Evolutionary conservation across 2,888 invertebrate species (phyloP).

Genomic region (Lottia scabra): DNA sequence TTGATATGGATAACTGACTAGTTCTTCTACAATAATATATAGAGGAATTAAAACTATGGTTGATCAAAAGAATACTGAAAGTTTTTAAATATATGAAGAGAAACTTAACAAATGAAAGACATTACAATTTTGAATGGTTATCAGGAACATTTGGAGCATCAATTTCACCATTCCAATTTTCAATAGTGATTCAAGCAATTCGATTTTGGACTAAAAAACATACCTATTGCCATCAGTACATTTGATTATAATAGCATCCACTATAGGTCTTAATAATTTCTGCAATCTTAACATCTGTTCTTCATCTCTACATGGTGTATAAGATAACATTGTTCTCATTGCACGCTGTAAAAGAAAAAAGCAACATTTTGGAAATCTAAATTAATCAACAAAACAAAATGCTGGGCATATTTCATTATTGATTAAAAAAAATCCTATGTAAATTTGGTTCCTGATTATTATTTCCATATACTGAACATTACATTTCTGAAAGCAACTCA

Average conservation of each 20-base stretch:
- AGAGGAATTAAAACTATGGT: too few species aligned
- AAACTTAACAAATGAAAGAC: too few species aligned
- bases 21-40: slow-evolving; percentile 59
- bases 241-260: slow-evolving; percentile 68
- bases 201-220: slow-evolving; percentile 10
- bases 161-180: too few species aligned
- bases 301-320: slow-evolving; percentile 59
- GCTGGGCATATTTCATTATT: neutral
- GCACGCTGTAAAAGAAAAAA: slow-evolving; percentile 53
- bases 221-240: slow-evolving; percentile 70
- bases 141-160: too few species aligned
- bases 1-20: slow-evolving; percentile 69
- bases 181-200: too few species aligned
- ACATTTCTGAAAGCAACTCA: slow-evolving; percentile 45
- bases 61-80: too few species aligned
- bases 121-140: too few species aligned
- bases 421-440: too few species aligned
- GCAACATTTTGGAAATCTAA: neutral
- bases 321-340: slow-evolving; percentile 59
- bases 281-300: slow-evolving; percentile 61
- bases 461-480: neutral
- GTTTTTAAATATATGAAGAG: too few species aligned
- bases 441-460: too few species aligned
- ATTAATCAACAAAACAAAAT: neutral
- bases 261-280: slow-evolving; percentile 65